Conservation (phyloP, 1,140 invertebrate genomes). For the Drosophila bipectinata region DNA sequence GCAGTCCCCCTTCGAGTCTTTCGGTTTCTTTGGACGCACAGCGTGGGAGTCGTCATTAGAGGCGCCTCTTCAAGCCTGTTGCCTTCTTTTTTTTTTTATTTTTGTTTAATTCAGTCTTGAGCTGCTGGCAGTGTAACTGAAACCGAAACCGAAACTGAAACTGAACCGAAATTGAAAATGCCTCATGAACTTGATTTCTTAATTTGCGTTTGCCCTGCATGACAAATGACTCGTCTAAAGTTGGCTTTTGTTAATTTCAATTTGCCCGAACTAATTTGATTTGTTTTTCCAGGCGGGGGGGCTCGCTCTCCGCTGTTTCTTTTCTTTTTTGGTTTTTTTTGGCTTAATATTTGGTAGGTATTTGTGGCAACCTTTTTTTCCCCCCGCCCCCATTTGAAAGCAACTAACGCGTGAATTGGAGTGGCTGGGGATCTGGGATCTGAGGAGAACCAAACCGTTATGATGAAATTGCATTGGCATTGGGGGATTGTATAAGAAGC, state of each 20-base stretch:
- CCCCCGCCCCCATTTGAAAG: too few relatives aligned
- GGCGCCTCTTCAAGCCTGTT: background rate
- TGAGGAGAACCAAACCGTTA: constrained; percentile 34
- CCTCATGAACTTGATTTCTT: constrained; percentile 76
- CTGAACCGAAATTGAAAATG: constrained; percentile 61
- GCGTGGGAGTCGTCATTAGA: constrained; percentile 63
- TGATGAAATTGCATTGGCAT: constrained; percentile 54
- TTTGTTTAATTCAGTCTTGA: background rate
- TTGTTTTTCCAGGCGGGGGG: constrained; percentile 14
- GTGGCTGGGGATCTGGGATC: constrained; percentile 1
- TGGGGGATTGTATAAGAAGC: constrained; percentile 54
- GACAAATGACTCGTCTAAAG: constrained; percentile 60
- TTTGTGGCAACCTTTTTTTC: too few relatives aligned
- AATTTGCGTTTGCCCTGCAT: constrained; percentile 61
- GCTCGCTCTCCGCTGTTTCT: too few relatives aligned
- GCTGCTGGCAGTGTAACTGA: constrained; percentile 46
- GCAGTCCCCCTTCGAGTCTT: constrained; percentile 4
- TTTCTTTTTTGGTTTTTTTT: background rate
- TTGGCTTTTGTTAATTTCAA: constrained; percentile 56
- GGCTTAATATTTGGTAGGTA: too few relatives aligned
- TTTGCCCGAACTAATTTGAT: constrained; percentile 73
- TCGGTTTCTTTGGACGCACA: constrained; percentile 57
- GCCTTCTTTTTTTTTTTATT: background rate
- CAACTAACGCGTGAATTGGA: background rate
- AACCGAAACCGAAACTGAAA: constrained; percentile 50